Evolutionary conservation across 2,113 vertebrate genomes (phyloP), one percentile per base, ranked within the genome.

Genomic region (Syrrhaptes paradoxus): DNA sequence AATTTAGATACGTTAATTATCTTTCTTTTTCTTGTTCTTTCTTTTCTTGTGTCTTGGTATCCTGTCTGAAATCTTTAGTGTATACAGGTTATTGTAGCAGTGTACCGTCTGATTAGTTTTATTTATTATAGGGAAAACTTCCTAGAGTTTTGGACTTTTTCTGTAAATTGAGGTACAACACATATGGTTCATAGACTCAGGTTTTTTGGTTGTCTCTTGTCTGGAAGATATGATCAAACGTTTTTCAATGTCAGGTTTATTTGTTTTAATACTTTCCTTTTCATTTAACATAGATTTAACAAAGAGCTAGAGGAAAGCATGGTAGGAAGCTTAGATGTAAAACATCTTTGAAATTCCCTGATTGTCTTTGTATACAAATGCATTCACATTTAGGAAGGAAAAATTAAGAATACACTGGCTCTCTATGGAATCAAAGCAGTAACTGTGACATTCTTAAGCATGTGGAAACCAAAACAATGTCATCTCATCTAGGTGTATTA

Each of bases 301-400:
- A 74, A 63, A 75, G n/a, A 66, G 2, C 11, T 81, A 48, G 17
- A 71, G 62, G 21, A 73, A 80, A 38, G 3, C 57, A 7, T 14
- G 4, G 17, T 21, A 49, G 36, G 58, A 87, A 78, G 4, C 10
- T 77, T 65, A 48, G 17, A 52, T 38, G 5, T 26, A 78, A 74
- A 82, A 2, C 6, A 48, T 21, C 25, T 66, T 54, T 75, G n/a
- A 85, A 88, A 78, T 85, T 66, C 8, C 2, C 10, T 45, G 21
- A 49, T 85, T 6, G 11, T 73, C 8, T 9, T 54, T 0, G 0
- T n/a, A 13, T 17, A 65, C 22, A 80, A 80, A 76, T 29, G 4
- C 11, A 46, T 8, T 7, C 29, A 51, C 7, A 57, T 51, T 63
- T 52, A 54, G 8, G 10, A 90, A 75, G 12, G 10, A 34, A 85